A percentile compares a stretch with the other conserved stretches of the same genome.
Evolutionary conservation across 1,140 invertebrate species (phyloP).

Genomic region (Heliconius congener): DNA sequence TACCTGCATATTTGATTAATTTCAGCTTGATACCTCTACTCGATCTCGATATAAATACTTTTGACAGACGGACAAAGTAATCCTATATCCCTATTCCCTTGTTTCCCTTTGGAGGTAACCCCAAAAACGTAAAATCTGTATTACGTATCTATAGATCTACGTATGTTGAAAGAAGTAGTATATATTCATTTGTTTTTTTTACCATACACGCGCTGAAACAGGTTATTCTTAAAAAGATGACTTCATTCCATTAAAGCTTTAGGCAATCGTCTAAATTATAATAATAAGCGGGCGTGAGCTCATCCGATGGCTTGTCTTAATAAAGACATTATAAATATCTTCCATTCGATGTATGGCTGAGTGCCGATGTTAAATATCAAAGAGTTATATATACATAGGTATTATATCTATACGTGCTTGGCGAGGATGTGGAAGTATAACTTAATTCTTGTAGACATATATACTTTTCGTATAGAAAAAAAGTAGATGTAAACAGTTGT

Average conservation of each 20-base stretch:
- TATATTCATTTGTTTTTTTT: background rate
- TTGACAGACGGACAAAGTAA: too few relatives aligned
- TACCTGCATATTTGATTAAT: too few relatives aligned
- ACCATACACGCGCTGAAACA: conserved; percentile 32
- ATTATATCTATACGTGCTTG: background rate
- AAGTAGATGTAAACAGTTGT: background rate
- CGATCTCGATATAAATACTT: too few relatives aligned
- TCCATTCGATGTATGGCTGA: conserved; percentile 60
- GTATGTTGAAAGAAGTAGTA: conserved; percentile 1
- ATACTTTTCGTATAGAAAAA: background rate
- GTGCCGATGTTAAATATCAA: conserved; percentile 62
- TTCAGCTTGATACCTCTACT: too few relatives aligned
- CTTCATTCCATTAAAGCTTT: conserved; percentile 76
- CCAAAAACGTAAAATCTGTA: background rate
- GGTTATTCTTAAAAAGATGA: conserved; percentile 65
- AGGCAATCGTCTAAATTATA: conserved; percentile 80
- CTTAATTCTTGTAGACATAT: background rate
- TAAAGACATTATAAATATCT: conserved; percentile 80
- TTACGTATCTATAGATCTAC: background rate
- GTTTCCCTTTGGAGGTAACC: too few relatives aligned
- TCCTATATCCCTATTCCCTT: too few relatives aligned
- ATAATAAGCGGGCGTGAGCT: conserved; percentile 80
- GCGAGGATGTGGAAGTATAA: background rate
- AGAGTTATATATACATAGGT: conserved; percentile 34
- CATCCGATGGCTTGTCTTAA: conserved; percentile 71